Evolutionary conservation across 2,888 invertebrate species (phyloP).

Genomic region (Xestia ashworthii): DNA sequence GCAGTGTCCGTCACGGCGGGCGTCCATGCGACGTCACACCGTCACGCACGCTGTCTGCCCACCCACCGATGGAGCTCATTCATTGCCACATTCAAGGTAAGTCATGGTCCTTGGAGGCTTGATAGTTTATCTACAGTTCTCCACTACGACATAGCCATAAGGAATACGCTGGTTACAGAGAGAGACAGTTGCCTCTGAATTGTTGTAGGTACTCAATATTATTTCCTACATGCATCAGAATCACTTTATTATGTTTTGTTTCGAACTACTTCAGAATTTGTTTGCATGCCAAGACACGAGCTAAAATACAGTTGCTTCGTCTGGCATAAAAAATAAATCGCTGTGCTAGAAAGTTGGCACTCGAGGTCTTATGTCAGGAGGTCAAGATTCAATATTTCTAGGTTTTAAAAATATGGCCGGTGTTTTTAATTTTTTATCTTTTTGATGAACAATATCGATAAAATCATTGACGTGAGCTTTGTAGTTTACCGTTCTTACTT

Average conservation of each 20-base stretch:
- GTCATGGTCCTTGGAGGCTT: not conserved
- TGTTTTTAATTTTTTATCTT: slow-evolving; percentile 14
- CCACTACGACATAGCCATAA: too few relatives aligned
- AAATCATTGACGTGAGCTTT: not conserved
- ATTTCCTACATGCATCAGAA: not conserved
- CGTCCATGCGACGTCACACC: slow-evolving; percentile 93
- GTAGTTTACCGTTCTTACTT: not conserved
- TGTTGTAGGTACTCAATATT: not conserved
- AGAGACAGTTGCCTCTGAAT: not conserved
- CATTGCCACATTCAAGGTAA: slow-evolving; percentile 93
- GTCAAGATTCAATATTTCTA: slow-evolving; percentile 59
- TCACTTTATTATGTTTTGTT: not conserved
- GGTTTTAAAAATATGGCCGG: slow-evolving; percentile 30
- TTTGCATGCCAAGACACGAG: not conserved
- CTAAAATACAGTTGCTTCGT: slow-evolving; percentile 26
- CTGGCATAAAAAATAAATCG: slow-evolving; percentile 19
- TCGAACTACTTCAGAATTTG: not conserved
- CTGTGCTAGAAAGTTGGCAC: slow-evolving; percentile 56
- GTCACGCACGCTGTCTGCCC: slow-evolving; percentile 90
- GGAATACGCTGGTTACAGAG: not conserved
- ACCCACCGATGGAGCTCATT: slow-evolving; percentile 90
- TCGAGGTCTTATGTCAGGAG: slow-evolving; percentile 55
- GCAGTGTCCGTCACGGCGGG: slow-evolving; percentile 94
- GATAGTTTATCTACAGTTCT: not conserved
- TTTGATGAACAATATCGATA: not conserved